Evolutionary conservation across 2,113 vertebrate species (phyloP).

Genomic region (Heloderma charlesbogerti): DNA sequence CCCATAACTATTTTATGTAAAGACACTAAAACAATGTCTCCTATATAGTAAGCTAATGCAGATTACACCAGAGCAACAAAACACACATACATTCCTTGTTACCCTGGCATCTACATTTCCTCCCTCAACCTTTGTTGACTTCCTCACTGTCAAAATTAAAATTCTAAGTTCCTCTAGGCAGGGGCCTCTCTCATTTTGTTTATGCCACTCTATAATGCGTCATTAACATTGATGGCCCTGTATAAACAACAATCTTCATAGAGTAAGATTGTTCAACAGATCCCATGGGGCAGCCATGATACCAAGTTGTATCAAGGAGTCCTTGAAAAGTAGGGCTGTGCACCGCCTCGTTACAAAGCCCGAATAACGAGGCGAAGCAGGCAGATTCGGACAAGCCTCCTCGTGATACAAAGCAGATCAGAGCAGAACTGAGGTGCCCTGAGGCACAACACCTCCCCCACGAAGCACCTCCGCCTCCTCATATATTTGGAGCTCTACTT

Average conservation of each 20-base stretch:
- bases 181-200: neutral
- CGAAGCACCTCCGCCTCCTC: too few relatives aligned
- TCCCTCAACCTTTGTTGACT: neutral
- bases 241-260: neutral
- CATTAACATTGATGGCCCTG: neutral
- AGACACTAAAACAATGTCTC: neutral
- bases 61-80: neutral
- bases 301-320: neutral
- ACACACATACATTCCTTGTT: neutral
- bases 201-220: neutral
- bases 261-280: neutral
- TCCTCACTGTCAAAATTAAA: neutral
- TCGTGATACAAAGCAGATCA: too few relatives aligned
- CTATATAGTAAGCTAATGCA: neutral
- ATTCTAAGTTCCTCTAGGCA: neutral
- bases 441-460: too few relatives aligned
- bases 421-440: too few relatives aligned
- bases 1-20: neutral
- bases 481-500: too few relatives aligned
- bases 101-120: neutral
- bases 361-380: too few relatives aligned
- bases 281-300: neutral
- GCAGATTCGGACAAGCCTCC: too few relatives aligned
- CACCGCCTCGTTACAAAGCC: too few relatives aligned
- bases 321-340: too few relatives aligned